Base-by-base conservation (phyloP, 2,113 vertebrate genomes). In the Picathartes gymnocephalus region DNA sequence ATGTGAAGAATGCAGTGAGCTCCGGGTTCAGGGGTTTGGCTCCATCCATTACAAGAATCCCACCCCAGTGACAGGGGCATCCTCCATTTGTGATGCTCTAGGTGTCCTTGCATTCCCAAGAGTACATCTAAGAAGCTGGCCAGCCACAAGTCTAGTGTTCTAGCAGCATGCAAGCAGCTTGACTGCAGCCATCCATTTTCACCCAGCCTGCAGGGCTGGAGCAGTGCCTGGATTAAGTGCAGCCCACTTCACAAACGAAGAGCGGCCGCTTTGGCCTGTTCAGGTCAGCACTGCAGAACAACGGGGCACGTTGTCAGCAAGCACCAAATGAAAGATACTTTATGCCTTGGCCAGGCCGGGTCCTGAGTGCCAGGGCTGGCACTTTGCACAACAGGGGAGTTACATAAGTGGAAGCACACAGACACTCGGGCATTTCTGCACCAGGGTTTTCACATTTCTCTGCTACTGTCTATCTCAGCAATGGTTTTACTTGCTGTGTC, bases 251-350 rank as follows among this genome's bases (percentile, higher is more conserved):
- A 61, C 86, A 86, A 72, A 65, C 1, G 0, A 53, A 16, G 74
- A 77, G 79, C 4, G 0, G 61, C n/a, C 2, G 2, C 60, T 24
- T 37, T 9, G 72, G 64, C 8, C 6, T 6, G 86, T 20, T 39
- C 88, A 62, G 80, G 76, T 68, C 91, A 93, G 45, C 69, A 2
- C 65, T 56, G 56, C 72, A 61, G 72, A 86, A 87, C 74, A 73
- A 70, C 1, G 13, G 78, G 64, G 61, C 47, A 11, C 3, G 0
- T 54, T 58, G 64, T 70, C 18, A 81, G 82, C 71, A 19, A 23
- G 90, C 66, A 18, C 57, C 47, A 39, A 16, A 35, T 39, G 40
- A 90, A 56, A 94, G 85, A 56, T 69, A 48, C 7, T 80, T 85
- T 40, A 69, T 68, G 50, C 53, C 2, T 2, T 28, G 48, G 47